A percentile compares a stretch with the other conserved stretches of the same genome.
Conservation (phyloP, 2,797 vertebrate genomes). For the Rhynchonycteris naso region DNA sequence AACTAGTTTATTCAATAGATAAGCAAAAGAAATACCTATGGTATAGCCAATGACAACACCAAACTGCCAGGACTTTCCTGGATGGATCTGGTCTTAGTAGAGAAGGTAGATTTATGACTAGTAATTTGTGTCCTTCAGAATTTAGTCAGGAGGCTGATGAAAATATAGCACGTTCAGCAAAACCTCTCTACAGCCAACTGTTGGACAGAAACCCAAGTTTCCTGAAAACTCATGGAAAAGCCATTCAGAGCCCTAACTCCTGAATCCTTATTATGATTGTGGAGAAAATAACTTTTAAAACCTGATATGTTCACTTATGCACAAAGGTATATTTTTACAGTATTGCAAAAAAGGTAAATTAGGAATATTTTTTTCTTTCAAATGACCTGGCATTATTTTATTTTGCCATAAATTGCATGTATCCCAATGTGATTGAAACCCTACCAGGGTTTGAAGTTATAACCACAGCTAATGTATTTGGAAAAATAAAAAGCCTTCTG, state of each 20-base stretch:
- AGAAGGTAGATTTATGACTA: constrained; percentile 75
- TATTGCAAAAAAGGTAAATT: constrained; percentile 63
- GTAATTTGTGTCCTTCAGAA: constrained; percentile 75
- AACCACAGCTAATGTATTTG: constrained; percentile 77
- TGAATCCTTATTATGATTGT: constrained; percentile 56
- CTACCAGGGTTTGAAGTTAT: constrained; percentile 77
- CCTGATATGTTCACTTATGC: constrained; percentile 68
- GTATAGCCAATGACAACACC: neutral
- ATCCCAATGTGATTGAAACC: constrained; percentile 76
- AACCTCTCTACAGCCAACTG: constrained; percentile 45
- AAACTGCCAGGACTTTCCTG: neutral
- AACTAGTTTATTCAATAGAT: constrained; percentile 44
- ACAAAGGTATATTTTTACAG: constrained; percentile 79
- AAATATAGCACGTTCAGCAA: constrained; percentile 68
- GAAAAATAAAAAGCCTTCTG: constrained; percentile 79
- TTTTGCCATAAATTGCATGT: constrained; percentile 79
- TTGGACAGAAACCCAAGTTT: constrained; percentile 60
- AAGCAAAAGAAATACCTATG: neutral
- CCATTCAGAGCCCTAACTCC: constrained; percentile 59
- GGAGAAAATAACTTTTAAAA: constrained; percentile 78
- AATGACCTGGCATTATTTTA: constrained; percentile 71
- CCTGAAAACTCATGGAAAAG: constrained; percentile 73
- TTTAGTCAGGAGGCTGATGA: constrained; percentile 68
- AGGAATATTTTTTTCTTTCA: constrained; percentile 68
- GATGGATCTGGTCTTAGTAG: constrained; percentile 31